phyloP scores from a whole-genome alignment of 1,140 invertebrate genomes.

The Drosophila kurseongensis region DNA sequence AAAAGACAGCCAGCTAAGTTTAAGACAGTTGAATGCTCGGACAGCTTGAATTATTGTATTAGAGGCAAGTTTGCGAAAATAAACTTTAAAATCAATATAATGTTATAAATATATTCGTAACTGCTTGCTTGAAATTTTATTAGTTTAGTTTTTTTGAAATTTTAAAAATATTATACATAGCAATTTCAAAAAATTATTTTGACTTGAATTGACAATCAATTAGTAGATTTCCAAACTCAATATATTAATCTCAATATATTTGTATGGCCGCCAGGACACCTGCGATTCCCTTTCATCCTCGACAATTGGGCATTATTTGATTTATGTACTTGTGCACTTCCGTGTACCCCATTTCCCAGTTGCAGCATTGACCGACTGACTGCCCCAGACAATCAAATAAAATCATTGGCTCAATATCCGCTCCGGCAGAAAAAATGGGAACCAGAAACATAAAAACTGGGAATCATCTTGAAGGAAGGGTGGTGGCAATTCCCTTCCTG shows the following conservation, averaged over 20 bases:
- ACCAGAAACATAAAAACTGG: constrained; percentile 25
- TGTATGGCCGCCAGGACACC: constrained; percentile 13
- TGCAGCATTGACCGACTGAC: constrained; percentile 34
- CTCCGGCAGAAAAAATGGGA: constrained; percentile 5
- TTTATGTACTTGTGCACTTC: constrained; percentile 40
- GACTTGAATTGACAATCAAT: constrained; percentile 1
- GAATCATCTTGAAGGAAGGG: constrained; percentile 47
- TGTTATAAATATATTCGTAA: too few species aligned
- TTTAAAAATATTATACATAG: too few species aligned
- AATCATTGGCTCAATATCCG: constrained; percentile 81
- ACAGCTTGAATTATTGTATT: neutral
- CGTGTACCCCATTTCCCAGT: constrained; percentile 44
- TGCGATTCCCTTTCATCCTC: constrained; percentile 14
- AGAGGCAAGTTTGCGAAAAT: neutral
- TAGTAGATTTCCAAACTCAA: constrained; percentile 11
- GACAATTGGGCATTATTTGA: constrained; percentile 20
- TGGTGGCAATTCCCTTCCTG: constrained; percentile 31
- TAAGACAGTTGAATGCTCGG: constrained; percentile 15
- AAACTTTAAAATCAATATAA: neutral
- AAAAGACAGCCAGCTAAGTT: constrained; percentile 13
- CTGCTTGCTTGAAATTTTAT: too few species aligned
- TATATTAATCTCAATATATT: neutral
- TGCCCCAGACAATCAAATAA: constrained; percentile 66
- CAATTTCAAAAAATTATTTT: neutral
- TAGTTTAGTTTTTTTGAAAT: too few species aligned